Conservation (phyloP, 2,888 invertebrate species). For the Trichogramma evanescens region DNA sequence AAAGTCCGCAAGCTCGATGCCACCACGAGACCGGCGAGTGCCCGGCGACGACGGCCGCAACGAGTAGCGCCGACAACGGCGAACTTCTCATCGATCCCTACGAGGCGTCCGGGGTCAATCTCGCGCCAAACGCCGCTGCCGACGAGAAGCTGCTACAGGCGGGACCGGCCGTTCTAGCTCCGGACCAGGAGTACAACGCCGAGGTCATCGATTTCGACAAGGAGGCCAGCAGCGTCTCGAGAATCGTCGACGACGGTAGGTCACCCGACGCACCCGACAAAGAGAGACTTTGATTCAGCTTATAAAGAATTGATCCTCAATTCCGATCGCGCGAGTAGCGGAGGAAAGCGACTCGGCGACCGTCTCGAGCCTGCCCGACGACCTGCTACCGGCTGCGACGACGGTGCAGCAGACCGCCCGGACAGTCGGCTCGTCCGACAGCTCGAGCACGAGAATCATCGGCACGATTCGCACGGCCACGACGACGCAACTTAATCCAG, state of each 20-base stretch:
- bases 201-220: constrained; percentile 19
- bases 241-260: neutral
- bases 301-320: no score
- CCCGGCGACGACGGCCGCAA: constrained; percentile 11
- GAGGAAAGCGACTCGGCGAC: no score
- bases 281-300: no score
- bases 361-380: constrained; percentile 7
- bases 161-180: constrained; percentile 2
- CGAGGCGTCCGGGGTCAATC: constrained; percentile 18
- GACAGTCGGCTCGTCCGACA: neutral
- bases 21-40: constrained; percentile 61
- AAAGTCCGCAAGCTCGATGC: constrained; percentile 53
- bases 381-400: constrained; percentile 4
- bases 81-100: constrained; percentile 7
- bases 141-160: neutral
- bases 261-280: no score
- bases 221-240: constrained; percentile 2
- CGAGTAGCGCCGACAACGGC: neutral
- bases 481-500: constrained; percentile 6
- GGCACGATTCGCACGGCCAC: neutral
- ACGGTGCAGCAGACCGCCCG: neutral
- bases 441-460: no score
- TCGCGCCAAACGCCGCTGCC: neutral
- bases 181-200: constrained; percentile 2
- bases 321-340: no score